These are phyloP conservation scores for Cristatella mucedo DNA, from an alignment of 2,888 invertebrate species.

Conservation along the genomic window DNA sequence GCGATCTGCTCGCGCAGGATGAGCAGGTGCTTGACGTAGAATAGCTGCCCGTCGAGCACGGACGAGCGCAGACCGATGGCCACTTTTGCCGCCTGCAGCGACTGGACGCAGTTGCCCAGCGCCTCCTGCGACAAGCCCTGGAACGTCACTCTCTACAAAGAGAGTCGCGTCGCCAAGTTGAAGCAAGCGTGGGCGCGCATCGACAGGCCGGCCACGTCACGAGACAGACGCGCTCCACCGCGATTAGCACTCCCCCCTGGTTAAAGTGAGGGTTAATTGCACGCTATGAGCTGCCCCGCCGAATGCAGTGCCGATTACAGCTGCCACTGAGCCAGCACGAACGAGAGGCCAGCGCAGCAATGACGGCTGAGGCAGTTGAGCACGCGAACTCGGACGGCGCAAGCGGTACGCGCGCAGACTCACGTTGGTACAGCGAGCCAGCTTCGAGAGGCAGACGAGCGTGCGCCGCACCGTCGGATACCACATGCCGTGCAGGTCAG, in stretches of 20 bases:
- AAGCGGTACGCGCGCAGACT: too few species aligned
- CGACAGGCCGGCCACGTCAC: too few species aligned
- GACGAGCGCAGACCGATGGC: slow-evolving; percentile 61
- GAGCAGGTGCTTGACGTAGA: slow-evolving; percentile 88
- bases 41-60: slow-evolving; percentile 80
- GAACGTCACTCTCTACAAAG: slow-evolving; percentile 67
- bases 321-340: too few species aligned
- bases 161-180: background rate
- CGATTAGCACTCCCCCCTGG: too few species aligned
- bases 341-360: too few species aligned
- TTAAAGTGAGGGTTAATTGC: too few species aligned
- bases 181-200: too few species aligned
- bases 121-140: slow-evolving; percentile 94
- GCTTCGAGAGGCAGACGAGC: slow-evolving; percentile 76
- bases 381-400: too few species aligned
- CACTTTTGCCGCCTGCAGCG: slow-evolving; percentile 62
- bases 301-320: background rate
- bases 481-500: slow-evolving; percentile 99
- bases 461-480: slow-evolving; percentile 92
- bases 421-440: slow-evolving; percentile 69
- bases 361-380: too few species aligned
- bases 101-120: slow-evolving; percentile 73
- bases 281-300: background rate
- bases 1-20: slow-evolving; percentile 94
- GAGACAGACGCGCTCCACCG: too few species aligned